Base-by-base conservation (phyloP, 1,140 invertebrate species). In the Globodera ellingtonae region DNA sequence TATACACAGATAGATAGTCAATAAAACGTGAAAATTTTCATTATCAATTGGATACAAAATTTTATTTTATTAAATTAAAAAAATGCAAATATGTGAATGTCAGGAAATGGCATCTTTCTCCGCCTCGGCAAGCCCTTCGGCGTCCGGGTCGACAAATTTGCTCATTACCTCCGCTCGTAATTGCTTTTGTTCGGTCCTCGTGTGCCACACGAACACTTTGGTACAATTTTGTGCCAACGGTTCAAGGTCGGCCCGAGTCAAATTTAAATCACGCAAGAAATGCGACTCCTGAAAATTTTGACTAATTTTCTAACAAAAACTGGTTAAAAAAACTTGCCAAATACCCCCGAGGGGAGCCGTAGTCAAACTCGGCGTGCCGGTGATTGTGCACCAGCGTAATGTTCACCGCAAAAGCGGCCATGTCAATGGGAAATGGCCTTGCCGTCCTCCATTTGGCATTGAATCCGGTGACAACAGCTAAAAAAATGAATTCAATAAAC, bases 391-490 rank as follows among this genome's bases (percentile, higher is more conserved):
- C 80, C 8, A 89, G 71, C n/a, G 82, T 78, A 46, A 89, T 78
- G 74, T 89, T 89, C 9, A 89, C 81, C 15, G 87, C 87, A 82
- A 89, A 89, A 0, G 84, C 86, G 65, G 87, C 87, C 88, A 89
- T 89, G 71, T 89, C 87, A 65, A 89, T 87, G 7, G 87, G 87
- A 78, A 89, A 89, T 8, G 85, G 86, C 35, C 87, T 82, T 52
- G 86, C 80, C 9, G 81, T 80, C 76, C 84, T 89, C 87, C 87
- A 89, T 15, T 74, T 66, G 10, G 88, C 69, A 75, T 87, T 89
- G 69, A 89, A 89, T 3, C 80, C 84, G 52, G 59, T 75, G 8
- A 89, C 78, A 7, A 73, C 35, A 4, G 73, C 72, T 76, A 78
- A 24, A 35, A 71, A 47, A 70, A n/a, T 75, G n/a, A 44, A 47